Conservation (phyloP, 1,140 invertebrate genomes). For the Cherax destructor region DNA sequence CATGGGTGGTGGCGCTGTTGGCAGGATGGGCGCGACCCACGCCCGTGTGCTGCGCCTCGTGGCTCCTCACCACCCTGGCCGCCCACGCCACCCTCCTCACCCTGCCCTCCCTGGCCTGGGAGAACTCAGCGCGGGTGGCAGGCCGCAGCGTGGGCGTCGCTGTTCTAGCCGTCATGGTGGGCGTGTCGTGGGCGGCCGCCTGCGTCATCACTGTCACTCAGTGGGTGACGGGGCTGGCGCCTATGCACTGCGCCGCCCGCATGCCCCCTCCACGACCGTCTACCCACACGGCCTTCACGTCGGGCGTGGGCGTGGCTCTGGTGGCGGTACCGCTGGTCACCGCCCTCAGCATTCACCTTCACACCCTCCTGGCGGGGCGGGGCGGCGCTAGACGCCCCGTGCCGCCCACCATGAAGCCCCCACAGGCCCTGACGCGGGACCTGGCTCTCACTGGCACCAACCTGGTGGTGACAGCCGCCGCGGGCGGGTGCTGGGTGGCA, state of each 20-base stretch:
- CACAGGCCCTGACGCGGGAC: slow-evolving; percentile 58
- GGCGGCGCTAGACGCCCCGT: slow-evolving; percentile 34
- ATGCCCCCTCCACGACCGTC: slow-evolving; percentile 71
- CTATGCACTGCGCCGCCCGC: slow-evolving; percentile 78
- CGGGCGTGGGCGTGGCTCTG: slow-evolving; percentile 73
- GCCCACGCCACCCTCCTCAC: slow-evolving; percentile 82
- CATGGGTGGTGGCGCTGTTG: slow-evolving; percentile 80
- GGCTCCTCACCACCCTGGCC: slow-evolving; percentile 82
- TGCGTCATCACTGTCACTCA: slow-evolving; percentile 72
- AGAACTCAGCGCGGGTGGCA: slow-evolving; percentile 74
- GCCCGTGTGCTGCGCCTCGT: slow-evolving; percentile 82
- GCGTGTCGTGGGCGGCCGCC: slow-evolving; percentile 52
- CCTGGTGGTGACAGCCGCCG: slow-evolving; percentile 63
- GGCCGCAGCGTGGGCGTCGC: slow-evolving; percentile 78
- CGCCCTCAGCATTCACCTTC: slow-evolving; percentile 73
- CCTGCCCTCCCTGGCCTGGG: slow-evolving; percentile 80
- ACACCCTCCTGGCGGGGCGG: slow-evolving; percentile 64
- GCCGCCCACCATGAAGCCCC: slow-evolving; percentile 53
- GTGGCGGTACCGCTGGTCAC: slow-evolving; percentile 78
- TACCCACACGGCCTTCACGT: slow-evolving; percentile 79
- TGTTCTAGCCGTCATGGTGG: slow-evolving; percentile 62
- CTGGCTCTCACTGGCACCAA: slow-evolving; percentile 69
- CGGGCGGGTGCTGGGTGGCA: slow-evolving; percentile 64
- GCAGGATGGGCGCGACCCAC: slow-evolving; percentile 80
- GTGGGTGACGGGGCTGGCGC: slow-evolving; percentile 62